These are phyloP conservation scores for Anas platyrhynchos DNA, from an alignment of 2,113 vertebrate genomes.

Conservation along the genomic window DNA sequence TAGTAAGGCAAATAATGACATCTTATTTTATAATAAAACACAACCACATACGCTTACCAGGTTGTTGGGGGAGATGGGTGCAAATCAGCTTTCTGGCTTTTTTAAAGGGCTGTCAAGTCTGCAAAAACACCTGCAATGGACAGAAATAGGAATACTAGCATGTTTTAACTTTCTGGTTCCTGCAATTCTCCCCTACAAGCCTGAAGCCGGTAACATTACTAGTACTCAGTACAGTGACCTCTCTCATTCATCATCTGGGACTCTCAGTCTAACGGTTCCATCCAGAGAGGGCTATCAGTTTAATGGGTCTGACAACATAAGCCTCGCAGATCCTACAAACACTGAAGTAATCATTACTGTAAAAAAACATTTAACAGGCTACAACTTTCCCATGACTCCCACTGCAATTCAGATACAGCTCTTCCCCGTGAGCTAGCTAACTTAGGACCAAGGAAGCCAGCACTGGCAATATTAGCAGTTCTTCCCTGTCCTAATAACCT, in stretches of 20 bases:
- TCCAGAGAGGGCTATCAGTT: background rate
- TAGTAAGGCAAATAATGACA: background rate
- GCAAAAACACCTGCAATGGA: background rate
- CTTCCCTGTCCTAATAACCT: no score
- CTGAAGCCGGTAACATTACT: background rate
- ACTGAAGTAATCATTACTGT: background rate
- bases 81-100: background rate
- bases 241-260: background rate
- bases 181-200: background rate
- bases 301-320: background rate
- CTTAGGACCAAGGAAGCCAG: background rate
- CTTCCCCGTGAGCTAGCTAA: background rate
- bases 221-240: background rate
- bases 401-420: background rate
- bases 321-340: background rate
- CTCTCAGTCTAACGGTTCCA: background rate
- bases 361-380: background rate
- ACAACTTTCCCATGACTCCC: background rate
- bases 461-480: background rate
- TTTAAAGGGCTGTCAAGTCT: background rate
- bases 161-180: background rate
- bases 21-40: background rate
- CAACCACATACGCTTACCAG: background rate
- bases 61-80: no score
- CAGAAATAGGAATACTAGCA: background rate